Percentiles rank a stretch among this genome's conserved stretches.
These are phyloP conservation scores for Pelodytes ibericus DNA, from an alignment of 2,797 vertebrate genomes.

Conservation along the genomic window DNA sequence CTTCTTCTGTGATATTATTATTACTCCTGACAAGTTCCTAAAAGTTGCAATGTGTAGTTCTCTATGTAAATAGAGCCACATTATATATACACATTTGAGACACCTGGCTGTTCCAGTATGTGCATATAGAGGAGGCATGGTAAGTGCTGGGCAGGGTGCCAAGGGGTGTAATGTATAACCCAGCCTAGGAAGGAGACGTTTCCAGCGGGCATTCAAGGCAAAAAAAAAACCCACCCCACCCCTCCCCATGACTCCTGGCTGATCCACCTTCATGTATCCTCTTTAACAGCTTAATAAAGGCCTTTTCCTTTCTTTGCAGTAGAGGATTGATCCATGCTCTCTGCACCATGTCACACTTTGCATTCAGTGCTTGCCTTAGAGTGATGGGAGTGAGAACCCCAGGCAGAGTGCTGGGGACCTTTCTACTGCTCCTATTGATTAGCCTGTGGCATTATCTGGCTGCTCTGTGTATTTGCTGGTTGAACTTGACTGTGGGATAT, in stretches of 20 bases:
- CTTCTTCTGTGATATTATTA: no score
- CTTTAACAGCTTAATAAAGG: conserved; percentile 48
- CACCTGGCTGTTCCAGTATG: conserved; percentile 60
- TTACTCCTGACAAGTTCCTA: no score
- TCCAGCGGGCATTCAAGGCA: conserved; percentile 52
- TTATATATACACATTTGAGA: no score
- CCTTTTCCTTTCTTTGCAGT: conserved; percentile 9
- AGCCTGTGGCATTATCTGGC: background rate
- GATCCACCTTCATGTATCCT: conserved; percentile 30
- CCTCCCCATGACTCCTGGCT: conserved; percentile 41
- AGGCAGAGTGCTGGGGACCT: background rate
- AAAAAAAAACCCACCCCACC: no score
- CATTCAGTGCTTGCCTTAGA: background rate
- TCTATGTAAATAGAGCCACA: no score
- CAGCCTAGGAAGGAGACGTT: conserved; percentile 63
- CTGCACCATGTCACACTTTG: background rate
- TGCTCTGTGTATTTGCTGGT: no score
- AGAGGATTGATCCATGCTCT: conserved; percentile 18
- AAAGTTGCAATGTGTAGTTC: no score
- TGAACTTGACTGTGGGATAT: conserved; percentile 74
- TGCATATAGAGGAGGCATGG: conserved; percentile 75
- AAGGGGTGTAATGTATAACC: conserved; percentile 68
- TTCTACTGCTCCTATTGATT: no score
- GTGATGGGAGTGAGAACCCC: background rate
- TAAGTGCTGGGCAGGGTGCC: conserved; percentile 67